Conservation (phyloP, 2,113 vertebrate genomes). For the Ciconia stormi region DNA sequence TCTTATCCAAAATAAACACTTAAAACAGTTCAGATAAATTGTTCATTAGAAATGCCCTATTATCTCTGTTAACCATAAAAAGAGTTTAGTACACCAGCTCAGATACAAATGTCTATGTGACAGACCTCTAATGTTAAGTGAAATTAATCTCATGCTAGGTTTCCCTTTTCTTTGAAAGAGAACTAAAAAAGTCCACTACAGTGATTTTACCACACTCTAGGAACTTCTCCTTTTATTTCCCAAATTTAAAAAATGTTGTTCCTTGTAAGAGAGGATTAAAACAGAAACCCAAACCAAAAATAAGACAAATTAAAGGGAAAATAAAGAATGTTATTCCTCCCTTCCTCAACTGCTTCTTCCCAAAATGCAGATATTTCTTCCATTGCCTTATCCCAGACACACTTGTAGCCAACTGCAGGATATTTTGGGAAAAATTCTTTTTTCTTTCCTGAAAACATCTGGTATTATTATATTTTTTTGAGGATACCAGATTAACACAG, state of each 20-base stretch:
- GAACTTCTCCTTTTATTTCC: background rate
- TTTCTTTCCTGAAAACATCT: background rate
- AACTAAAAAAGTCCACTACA: background rate
- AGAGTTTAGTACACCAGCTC: background rate
- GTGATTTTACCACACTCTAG: background rate
- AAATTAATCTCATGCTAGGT: background rate
- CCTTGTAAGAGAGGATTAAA: background rate
- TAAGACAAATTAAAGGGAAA: background rate
- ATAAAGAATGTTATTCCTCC: background rate
- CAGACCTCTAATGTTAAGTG: background rate
- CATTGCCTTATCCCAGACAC: background rate
- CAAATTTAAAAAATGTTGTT: background rate
- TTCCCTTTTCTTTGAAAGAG: background rate
- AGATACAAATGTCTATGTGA: background rate
- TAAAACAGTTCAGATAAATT: background rate
- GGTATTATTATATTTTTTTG: background rate
- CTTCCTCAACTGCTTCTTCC: background rate
- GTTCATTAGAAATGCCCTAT: background rate
- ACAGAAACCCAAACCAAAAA: too few species aligned
- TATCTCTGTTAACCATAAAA: background rate
- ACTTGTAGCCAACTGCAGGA: background rate
- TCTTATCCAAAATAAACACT: background rate
- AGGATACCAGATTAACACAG: background rate
- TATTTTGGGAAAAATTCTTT: background rate
- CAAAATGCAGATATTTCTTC: background rate